phyloP scores from a whole-genome alignment of 2,113 vertebrate species.

The Rhagologus leucostigma region DNA sequence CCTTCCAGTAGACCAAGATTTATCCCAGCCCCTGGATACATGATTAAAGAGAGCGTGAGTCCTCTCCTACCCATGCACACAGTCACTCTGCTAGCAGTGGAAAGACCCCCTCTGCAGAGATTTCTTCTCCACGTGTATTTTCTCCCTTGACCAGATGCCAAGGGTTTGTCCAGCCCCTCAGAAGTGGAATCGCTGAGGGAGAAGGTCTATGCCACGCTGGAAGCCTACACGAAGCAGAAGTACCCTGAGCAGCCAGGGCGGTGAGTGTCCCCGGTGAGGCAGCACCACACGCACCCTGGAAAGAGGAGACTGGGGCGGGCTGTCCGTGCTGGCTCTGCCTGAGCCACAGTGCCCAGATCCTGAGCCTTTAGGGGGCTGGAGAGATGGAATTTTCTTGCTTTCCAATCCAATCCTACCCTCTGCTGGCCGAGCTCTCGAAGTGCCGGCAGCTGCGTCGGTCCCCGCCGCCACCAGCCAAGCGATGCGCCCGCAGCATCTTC shows the following conservation, averaged over 20 bases:
- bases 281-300: not conserved
- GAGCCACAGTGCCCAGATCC: not conserved
- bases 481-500: not conserved
- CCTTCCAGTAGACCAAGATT: not conserved
- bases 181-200: slow-evolving; percentile 90
- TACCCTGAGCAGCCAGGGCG: slow-evolving; percentile 93
- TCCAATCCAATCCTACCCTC: slow-evolving; percentile 47
- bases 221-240: slow-evolving; percentile 97
- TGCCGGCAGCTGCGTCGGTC: not conserved
- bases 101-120: not conserved
- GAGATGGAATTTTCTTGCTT: not conserved
- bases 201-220: slow-evolving; percentile 93
- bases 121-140: not conserved
- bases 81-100: not conserved
- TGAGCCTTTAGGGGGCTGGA: accelerated
- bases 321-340: not conserved
- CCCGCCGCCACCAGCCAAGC: accelerated
- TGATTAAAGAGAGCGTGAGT: accelerated
- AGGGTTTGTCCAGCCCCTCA: slow-evolving; percentile 88
- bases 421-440: slow-evolving; percentile 35
- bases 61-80: accelerated
- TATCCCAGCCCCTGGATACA: not conserved
- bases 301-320: not conserved
- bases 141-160: slow-evolving; percentile 82
- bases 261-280: slow-evolving; percentile 60